Base-by-base conservation (phyloP, 2,888 invertebrate species). In the Clostera curtula region DNA sequence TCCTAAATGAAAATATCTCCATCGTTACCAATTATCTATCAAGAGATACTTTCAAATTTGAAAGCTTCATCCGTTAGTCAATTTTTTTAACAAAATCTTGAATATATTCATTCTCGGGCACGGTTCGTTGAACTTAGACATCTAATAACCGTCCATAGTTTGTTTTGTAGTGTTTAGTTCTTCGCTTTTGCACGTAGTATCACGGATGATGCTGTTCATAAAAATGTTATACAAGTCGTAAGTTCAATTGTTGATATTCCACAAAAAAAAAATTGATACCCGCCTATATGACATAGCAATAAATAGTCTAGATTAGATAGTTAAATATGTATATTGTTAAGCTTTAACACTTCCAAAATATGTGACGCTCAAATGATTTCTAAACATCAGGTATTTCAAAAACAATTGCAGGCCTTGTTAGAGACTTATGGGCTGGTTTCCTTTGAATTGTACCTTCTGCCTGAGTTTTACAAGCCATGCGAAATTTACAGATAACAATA, bases 241-340 rank as follows among this genome's bases (percentile, higher is more conserved):
- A 51, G 49, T 56, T 61, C 66, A 70, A 67, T 69, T 62, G 66
- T 75, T 73, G 57, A 60, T 51, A 56, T 49, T 57, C 64, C 66
- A 69, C 63, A 59, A 63, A 56, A 48, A 59, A 65, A 68, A 67
- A 68, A 76, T 72, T 68, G 59, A 74, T 69, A 74, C 82, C 82
- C 82, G 82, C 80, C 80, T 82, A 82, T 75, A 70, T 73, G 74
- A 77, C 66, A 79, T 82, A 83, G 83, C 82, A 83, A 83, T 83
- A 83, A 80, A 80, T 82, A 80, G 65, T 51, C 57, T 79, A 80
- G 76, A 73, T 65, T 79, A 77, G 73, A 65, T 79, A 80, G 69
- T 69, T 61, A 72, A 72, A 73, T 73, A 73, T 72, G 64, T 55
- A 64, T 73, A 49, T 40, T 47, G 39, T 36, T 49, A 75, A 72